Conservation (phyloP, 1,140 invertebrate species). For the Periplaneta americana region DNA sequence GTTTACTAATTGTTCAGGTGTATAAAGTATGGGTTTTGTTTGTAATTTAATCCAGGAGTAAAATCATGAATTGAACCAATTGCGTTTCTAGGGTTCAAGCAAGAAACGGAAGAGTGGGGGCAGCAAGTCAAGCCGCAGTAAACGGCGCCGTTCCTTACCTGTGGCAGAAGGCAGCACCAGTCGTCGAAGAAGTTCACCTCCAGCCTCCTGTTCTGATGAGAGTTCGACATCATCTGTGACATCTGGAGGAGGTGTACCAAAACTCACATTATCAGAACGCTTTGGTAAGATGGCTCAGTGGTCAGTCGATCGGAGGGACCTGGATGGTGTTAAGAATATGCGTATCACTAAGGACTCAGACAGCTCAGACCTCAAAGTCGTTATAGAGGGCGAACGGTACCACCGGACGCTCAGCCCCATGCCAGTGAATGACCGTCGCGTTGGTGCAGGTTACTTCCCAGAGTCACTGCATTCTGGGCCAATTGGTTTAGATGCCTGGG, state of each 20-base stretch:
- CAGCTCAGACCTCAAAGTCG: conserved; percentile 62
- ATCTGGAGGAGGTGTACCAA: conserved; percentile 40
- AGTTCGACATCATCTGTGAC: conserved; percentile 33
- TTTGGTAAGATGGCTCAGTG: conserved; percentile 89
- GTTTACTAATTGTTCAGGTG: too few species aligned
- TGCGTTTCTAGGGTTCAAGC: conserved; percentile 22
- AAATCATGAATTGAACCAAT: too few species aligned
- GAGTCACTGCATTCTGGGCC: conserved; percentile 55
- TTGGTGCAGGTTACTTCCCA: conserved; percentile 57
- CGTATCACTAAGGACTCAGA: conserved; percentile 66
- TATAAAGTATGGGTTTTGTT: too few species aligned
- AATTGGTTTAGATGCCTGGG: conserved; percentile 72
- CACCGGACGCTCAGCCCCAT: conserved; percentile 17
- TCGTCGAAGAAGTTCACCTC: conserved; percentile 2
- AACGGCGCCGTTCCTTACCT: not conserved
- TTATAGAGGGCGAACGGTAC: conserved; percentile 52
- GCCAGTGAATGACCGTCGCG: conserved; percentile 10
- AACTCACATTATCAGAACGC: conserved; percentile 67
- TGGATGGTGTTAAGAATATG: conserved; percentile 64
- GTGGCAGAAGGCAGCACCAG: conserved; percentile 3
- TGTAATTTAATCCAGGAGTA: too few species aligned
- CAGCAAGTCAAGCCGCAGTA: conserved; percentile 3
- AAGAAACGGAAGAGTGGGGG: conserved; percentile 11
- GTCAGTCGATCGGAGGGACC: conserved; percentile 66
- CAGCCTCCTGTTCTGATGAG: conserved; percentile 40